A percentile compares a stretch with the other conserved stretches of the same genome.
These are phyloP conservation scores for Pogonognathellus flavescens DNA, from an alignment of 1,140 invertebrate genomes.

Conservation along the genomic window DNA sequence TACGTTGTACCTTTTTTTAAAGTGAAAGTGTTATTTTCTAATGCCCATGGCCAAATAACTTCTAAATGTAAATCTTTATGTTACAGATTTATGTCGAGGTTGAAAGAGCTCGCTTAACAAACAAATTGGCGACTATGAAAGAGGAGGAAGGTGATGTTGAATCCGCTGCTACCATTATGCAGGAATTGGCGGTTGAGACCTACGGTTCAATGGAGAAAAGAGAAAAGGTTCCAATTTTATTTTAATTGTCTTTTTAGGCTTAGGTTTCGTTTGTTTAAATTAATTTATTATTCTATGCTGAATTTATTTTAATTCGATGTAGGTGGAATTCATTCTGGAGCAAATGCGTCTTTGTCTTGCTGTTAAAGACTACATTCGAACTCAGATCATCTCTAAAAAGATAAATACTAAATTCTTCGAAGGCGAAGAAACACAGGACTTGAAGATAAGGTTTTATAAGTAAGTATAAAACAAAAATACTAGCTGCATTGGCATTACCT, in stretches of 20 bases:
- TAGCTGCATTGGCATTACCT: too few relatives aligned
- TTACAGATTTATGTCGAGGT: slow-evolving; percentile 98
- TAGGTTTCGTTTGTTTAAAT: too few relatives aligned
- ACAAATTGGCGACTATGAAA: slow-evolving; percentile 92
- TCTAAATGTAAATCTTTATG: too few relatives aligned
- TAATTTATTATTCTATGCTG: too few relatives aligned
- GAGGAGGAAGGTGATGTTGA: slow-evolving; percentile 92
- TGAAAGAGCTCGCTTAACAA: slow-evolving; percentile 94
- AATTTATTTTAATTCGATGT: too few relatives aligned
- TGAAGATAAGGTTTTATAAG: slow-evolving; percentile 95
- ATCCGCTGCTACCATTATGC: slow-evolving; percentile 92
- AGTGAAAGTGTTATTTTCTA: too few relatives aligned
- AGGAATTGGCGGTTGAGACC: slow-evolving; percentile 98
- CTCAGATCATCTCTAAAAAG: slow-evolving; percentile 99
- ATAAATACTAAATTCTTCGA: slow-evolving; percentile 98
- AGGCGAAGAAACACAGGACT: slow-evolving; percentile 82
- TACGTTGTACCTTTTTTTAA: too few relatives aligned
- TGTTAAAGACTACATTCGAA: slow-evolving; percentile 96
- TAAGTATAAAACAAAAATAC: slow-evolving; percentile 68
- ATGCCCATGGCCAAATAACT: too few relatives aligned
- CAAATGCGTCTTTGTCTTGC: slow-evolving; percentile 98
- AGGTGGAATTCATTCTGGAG: slow-evolving; percentile 95
- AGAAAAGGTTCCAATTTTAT: slow-evolving; percentile 90
- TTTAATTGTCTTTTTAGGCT: too few relatives aligned
- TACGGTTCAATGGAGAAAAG: slow-evolving; percentile 99